Base-by-base conservation (phyloP, 2,888 invertebrate species). In the Scaptodrosophila latifasciaeformis region DNA sequence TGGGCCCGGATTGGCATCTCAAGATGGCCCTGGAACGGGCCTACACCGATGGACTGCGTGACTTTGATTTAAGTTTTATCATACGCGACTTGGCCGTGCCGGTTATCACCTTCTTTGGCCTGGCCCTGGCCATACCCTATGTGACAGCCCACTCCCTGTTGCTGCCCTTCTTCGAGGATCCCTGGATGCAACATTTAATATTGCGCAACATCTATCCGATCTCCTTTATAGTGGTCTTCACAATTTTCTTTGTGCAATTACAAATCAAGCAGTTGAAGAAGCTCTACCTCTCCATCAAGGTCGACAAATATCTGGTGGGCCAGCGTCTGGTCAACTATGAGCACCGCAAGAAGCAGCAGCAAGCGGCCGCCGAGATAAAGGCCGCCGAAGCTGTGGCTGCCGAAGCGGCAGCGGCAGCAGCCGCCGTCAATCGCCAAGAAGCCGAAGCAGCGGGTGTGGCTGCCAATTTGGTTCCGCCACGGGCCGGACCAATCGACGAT, bases 291-390 rank as follows among this genome's bases (percentile, higher is more conserved):
- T 97, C 97, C 87, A 99, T 99, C 82, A 97, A 98, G 88, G 99
- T 99, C 87, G 99, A 99, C 88, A 99, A 98, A 88, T 98, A 99
- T 88, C 90, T 99, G 44, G 98, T 99, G 10, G 99, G 99, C 0
- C 95, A 97, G 80, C 90, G 97, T 67, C 90, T 99, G 66, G 98
- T 99, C 21, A 99, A 99, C 88, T 99, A 99, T 88, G 96, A 99
- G 85, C 94, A 94, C 83, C 89, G 92, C 67, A 89, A 91, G 70
- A 90, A 91, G 67, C 92, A 91, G 77, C 79, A 81, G 43, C 66
- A 64, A 27, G 72, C 81, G 45, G 75, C 78, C 45, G 51, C 68
- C 50, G 59, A 67, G 17, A 56, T 62, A 7, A 56, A 56, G 0
- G 82, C 82, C 2, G 82, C 83, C 0, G 60, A 82, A 52, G 63